Evolutionary conservation across 1,140 invertebrate species (phyloP), one percentile per base, ranked within the genome.

Genomic region (Linepithema humile): DNA sequence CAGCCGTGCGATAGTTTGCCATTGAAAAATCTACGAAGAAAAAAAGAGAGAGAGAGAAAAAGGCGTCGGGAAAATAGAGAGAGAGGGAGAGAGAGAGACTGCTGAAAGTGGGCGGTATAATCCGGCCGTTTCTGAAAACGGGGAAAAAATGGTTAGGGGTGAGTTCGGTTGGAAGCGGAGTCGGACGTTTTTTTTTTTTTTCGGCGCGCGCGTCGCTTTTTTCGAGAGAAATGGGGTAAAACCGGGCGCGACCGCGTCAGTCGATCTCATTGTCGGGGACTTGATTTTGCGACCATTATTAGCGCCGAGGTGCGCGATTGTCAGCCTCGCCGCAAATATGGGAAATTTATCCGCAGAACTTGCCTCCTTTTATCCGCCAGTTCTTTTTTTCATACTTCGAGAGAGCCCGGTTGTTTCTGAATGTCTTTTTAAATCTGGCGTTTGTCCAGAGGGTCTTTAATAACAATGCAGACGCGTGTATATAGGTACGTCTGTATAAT

Each of bases 61-160:
- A 90, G 65, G 48, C 10, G 69, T 17, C 38, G 59, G 45, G 23
- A 48, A 87, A 87, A 86, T 75, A 73, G 90, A 89, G 62, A 86
- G 74, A 83, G 85, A 83, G 43, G 64, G 57, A 20, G 57, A 77
- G 45, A 78, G 55, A 75, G 60, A 90, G 40, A 55, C 45, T 65
- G 17, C 35, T 70, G 77, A 87, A 93, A 93, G 92, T 93, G 90
- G 93, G 93, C 92, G 92, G 92, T 62, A 93, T 92, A 94, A 93
- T 93, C 84, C 83, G 86, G 86, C 88, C 90, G 91, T 94, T 94
- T 90, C 88, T 89, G 69, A 91, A 94, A 94, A 91, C 89, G 69
- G 62, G 70, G 59, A 67, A 85, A 85, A 90, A 89, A 90, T 82
- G 74, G 69, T 86, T 85, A 69, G 64, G 75, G 75, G 64, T 70